These are phyloP conservation scores for Rotaria macrura DNA, from an alignment of 2,888 invertebrate genomes.

Conservation along the genomic window DNA sequence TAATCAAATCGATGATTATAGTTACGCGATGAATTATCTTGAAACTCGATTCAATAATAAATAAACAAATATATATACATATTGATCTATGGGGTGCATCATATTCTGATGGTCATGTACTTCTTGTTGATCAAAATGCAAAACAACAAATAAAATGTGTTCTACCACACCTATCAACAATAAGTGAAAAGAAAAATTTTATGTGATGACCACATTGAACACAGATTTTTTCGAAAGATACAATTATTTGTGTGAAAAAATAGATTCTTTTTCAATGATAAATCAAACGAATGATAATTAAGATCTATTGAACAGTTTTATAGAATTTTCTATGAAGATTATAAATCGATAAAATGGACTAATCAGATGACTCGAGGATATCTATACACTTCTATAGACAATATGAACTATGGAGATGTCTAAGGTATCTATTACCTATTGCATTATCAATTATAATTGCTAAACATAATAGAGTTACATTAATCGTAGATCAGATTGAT, in stretches of 20 bases:
- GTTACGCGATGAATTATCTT: background rate
- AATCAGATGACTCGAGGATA: background rate
- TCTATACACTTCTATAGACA: background rate
- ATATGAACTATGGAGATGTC: background rate
- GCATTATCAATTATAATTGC: background rate
- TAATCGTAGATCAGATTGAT: background rate
- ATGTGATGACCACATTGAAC: background rate
- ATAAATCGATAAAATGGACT: background rate
- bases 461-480: background rate
- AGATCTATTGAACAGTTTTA: background rate
- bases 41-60: background rate
- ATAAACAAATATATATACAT: background rate
- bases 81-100: background rate
- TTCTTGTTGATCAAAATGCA: background rate
- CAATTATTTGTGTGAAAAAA: background rate
- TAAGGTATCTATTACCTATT: background rate
- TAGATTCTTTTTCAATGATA: background rate
- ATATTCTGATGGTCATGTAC: background rate
- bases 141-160: background rate
- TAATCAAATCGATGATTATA: no score
- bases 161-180: background rate
- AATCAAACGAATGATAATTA: background rate
- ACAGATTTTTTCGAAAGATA: background rate
- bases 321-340: background rate
- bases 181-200: background rate